Evolutionary conservation across 1,140 invertebrate species (phyloP).

Genomic region (Drosophila tristis): DNA sequence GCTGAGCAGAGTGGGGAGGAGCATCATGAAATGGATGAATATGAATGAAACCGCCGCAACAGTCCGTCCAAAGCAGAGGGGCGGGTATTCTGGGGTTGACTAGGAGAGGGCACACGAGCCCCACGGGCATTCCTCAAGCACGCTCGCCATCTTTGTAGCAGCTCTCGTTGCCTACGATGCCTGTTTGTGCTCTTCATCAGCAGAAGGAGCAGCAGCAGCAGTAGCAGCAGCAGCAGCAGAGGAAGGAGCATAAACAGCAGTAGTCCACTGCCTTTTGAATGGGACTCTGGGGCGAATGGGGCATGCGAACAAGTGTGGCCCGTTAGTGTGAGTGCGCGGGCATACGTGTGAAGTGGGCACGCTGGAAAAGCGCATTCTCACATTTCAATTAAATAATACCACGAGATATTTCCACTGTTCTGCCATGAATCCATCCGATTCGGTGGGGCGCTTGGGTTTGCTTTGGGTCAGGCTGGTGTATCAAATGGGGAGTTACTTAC

Average conservation of each 20-base stretch:
- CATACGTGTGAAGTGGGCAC: constrained; percentile 51
- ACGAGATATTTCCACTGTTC: constrained; percentile 44
- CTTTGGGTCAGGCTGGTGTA: too few species aligned
- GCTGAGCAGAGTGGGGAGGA: constrained; percentile 17
- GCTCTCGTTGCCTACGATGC: constrained; percentile 61
- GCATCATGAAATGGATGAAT: constrained; percentile 71
- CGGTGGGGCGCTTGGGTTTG: not conserved
- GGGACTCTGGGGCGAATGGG: constrained; percentile 57
- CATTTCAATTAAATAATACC: constrained; percentile 79
- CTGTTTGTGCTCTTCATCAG: constrained; percentile 75
- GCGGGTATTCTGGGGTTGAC: constrained; percentile 21
- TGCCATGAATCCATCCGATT: constrained; percentile 24
- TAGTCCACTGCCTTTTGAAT: constrained; percentile 52
- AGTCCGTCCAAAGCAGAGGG: constrained; percentile 49
- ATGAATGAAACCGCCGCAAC: constrained; percentile 76
- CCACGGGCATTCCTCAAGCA: constrained; percentile 77
- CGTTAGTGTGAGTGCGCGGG: constrained; percentile 34
- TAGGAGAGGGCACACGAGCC: constrained; percentile 44
- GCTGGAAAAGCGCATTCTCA: constrained; percentile 79
- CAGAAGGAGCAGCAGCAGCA: constrained; percentile 38
- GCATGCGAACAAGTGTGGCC: constrained; percentile 23
- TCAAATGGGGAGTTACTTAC: too few species aligned
- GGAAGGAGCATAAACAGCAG: constrained; percentile 27
- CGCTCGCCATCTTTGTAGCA: constrained; percentile 48
- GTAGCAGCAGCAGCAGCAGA: constrained; percentile 19